Base-by-base conservation (phyloP, 2,888 invertebrate genomes). In the Eupithecia vulgata region DNA sequence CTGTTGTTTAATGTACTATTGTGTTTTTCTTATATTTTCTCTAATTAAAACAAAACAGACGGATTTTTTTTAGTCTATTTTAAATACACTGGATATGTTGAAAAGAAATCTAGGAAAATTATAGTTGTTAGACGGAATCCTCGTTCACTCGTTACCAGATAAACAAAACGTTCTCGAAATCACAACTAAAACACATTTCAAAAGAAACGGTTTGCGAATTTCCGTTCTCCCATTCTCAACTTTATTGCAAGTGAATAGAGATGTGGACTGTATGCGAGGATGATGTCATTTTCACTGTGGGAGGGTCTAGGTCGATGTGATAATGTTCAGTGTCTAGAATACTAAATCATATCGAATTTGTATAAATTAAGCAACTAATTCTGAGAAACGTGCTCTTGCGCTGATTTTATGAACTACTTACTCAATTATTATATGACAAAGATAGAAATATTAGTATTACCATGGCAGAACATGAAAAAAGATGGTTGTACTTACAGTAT, bases 271-370 rank as follows among this genome's bases (percentile, higher is more conserved):
- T n/a, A 25, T 48, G 35, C 17, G 21, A 35, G 52, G 72, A 72
- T 76, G 76, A 76, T 74, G 71, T 76, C 76, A 76, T 74, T 68
- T 45, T 61, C 67, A 34, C 21, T 15, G 73, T 73, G 62, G 74
- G 76, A 68, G 74, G 69, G 74, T 71, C 76, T 76, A 76, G 74
- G 72, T 68, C 68, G 70, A 25, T 21, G 17, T 45, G 68, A 67
- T 67, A 68, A 40, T 64, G 42, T 21, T 30, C n/a, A 40, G 45
- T 67, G 72, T 48, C 74, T 76, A 68, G 70, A 66, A 72, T 68
- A 61, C 45, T 70, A 75, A 69, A 70, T 75, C 67, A 67, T 35
- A 64, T 35, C 17, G 25, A 25, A 61, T 62, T 52, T 65, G 45
- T 65, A 65, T 70, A 68, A 69, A 68, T 71, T 67, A 62, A 61